Base-by-base conservation (phyloP, 2,888 invertebrate species). In the Spatulosminthurus flaviceps region DNA sequence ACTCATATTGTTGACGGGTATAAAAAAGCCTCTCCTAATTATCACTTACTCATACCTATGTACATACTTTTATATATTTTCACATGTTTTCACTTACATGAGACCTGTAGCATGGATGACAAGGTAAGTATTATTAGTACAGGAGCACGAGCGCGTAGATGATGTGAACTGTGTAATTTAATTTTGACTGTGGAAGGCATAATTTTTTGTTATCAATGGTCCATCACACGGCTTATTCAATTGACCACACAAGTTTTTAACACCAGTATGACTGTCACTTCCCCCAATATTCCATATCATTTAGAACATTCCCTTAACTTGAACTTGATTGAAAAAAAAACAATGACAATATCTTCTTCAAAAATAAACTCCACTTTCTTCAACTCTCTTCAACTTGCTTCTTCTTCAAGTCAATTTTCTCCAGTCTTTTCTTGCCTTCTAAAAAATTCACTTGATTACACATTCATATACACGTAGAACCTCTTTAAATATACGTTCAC, bases 141-240 rank as follows among this genome's bases (percentile, higher is more conserved):
- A 34, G 41, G 71, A 74, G 71, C 79, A 66, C 24, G 72, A 72
- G 64, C 34, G 34, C 61, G 42, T 69, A 79, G 67, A 13, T 22
- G 74, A 29, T 64, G 67, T n/a, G 64, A 64, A 24, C n/a, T 64
- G 1, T 21, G 73, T 41, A 41, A 70, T 77, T 79, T 79, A 72
- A 77, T 72, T 79, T 77, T 79, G 66, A 79, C 79, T 29, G 79
- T 79, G 64, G 79, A 77, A 76, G 64, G 79, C 79, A 79, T 79
- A 71, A 71, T 79, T 69, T 71, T 64, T 29, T 71, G 16, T 29
- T 51, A 26, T 78, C 22, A 66, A 78, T 66, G 64, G 72, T 41
- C 64, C 64, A 72, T 72, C 72, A 70, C 70, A 41, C 19, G 22
- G 34, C 22, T 2, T 4, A n/a, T 34, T 22, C 42, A 70, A 19